Evolutionary conservation across 2,888 invertebrate species (phyloP).

Genomic region (Cephalotes varians): DNA sequence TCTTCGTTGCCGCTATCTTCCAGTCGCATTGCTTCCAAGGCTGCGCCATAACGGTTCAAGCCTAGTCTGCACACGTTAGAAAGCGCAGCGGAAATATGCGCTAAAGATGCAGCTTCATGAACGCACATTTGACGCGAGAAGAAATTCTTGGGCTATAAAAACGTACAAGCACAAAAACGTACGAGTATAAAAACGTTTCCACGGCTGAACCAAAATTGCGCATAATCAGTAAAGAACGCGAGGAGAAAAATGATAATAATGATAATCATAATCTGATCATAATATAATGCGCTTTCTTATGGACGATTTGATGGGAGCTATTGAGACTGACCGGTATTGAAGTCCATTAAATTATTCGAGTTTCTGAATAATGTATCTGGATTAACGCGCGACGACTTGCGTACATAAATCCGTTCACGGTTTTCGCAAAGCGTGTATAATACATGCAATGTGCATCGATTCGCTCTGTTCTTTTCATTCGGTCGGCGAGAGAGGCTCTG

Average conservation of each 20-base stretch:
- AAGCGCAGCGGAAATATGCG: conserved; percentile 36
- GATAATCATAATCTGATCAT: not conserved
- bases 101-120: not conserved
- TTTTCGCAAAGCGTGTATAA: not conserved
- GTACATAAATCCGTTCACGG: not conserved
- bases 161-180: too few relatives aligned
- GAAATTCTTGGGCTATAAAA: not conserved
- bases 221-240: not conserved
- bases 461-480: not conserved
- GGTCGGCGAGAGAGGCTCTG: not conserved
- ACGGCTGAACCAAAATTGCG: not conserved
- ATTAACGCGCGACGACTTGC: conserved; percentile 53
- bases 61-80: conserved; percentile 14
- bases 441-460: not conserved
- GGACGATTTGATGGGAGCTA: not conserved
- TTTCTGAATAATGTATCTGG: conserved; percentile 74
- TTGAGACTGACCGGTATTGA: conserved; percentile 38
- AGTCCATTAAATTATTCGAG: conserved; percentile 63
- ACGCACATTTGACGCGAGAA: conserved; percentile 18
- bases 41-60: conserved; percentile 65
- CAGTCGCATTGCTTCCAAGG: conserved; percentile 53
- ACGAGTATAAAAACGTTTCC: not conserved
- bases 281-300: not conserved
- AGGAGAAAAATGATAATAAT: not conserved
- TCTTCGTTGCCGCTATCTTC: conserved; percentile 50